Evolutionary conservation across 2,113 vertebrate species (phyloP).

Genomic region (Osmerus mordax): DNA sequence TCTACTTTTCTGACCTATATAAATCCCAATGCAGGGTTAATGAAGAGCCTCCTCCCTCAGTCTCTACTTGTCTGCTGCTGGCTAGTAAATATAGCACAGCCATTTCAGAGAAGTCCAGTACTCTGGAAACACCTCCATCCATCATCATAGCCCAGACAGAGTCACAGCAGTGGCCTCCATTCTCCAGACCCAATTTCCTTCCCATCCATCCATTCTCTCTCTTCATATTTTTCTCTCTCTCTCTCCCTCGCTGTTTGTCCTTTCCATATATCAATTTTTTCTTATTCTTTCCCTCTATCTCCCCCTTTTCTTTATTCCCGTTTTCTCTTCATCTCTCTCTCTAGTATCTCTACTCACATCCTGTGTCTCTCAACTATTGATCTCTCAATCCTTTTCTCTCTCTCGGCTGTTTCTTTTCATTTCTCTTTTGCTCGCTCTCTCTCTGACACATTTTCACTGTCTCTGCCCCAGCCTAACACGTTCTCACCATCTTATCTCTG

Average conservation of each 20-base stretch:
- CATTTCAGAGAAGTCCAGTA: background rate
- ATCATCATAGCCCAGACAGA: slow-evolving; percentile 1
- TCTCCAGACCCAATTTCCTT: background rate
- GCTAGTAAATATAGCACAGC: background rate
- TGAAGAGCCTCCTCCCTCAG: background rate
- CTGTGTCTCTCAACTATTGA: background rate
- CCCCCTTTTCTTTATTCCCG: background rate
- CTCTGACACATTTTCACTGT: background rate
- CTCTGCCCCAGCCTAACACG: background rate
- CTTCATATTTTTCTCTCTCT: background rate
- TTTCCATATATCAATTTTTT: background rate
- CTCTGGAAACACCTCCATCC: background rate
- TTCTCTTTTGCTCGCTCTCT: background rate
- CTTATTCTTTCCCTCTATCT: background rate
- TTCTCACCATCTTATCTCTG: background rate
- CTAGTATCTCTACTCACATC: background rate
- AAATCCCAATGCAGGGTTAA: background rate
- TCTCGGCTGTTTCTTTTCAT: too few species aligned
- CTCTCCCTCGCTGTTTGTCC: background rate
- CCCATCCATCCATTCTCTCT: background rate
- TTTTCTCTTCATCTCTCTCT: background rate
- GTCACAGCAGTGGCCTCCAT: background rate
- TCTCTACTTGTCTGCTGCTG: background rate
- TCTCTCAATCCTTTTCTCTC: too few species aligned
- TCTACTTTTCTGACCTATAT: background rate